Evolutionary conservation across 2,888 invertebrate genomes (phyloP).

Genomic region (Cantharis rufa): DNA sequence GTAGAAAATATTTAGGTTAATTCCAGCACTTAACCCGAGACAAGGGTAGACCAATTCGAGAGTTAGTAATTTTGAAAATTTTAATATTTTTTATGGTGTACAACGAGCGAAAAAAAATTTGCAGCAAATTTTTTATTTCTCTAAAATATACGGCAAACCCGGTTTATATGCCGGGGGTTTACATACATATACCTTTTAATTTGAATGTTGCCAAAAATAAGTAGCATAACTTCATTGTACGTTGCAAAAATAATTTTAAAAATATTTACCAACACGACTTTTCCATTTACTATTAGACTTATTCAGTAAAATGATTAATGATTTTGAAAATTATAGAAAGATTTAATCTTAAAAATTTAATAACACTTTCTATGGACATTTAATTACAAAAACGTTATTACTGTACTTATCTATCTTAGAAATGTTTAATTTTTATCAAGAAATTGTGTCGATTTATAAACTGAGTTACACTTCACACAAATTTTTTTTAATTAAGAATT

Average conservation of each 20-base stretch:
- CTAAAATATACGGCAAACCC: background rate
- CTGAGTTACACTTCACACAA: conserved; percentile 1
- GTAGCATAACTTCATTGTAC: background rate
- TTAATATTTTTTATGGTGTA: background rate
- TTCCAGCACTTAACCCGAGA: background rate
- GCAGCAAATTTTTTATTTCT: background rate
- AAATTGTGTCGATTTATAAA: background rate
- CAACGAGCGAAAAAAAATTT: background rate
- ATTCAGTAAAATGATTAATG: background rate
- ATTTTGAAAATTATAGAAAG: background rate
- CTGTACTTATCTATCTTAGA: background rate
- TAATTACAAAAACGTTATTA: background rate
- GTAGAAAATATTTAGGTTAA: background rate
- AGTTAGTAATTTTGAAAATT: background rate
- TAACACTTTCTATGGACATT: background rate
- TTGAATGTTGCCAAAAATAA: background rate
- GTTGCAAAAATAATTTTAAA: background rate
- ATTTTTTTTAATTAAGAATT: background rate
- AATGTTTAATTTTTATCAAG: background rate
- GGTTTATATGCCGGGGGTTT: background rate
- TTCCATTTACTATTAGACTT: background rate
- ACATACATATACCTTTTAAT: background rate
- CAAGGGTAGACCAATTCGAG: background rate
- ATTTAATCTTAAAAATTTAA: background rate
- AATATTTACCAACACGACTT: background rate